These are phyloP conservation scores for Schizothorax lantsangensis DNA, from an alignment of 2,797 vertebrate species.

Conservation along the genomic window DNA sequence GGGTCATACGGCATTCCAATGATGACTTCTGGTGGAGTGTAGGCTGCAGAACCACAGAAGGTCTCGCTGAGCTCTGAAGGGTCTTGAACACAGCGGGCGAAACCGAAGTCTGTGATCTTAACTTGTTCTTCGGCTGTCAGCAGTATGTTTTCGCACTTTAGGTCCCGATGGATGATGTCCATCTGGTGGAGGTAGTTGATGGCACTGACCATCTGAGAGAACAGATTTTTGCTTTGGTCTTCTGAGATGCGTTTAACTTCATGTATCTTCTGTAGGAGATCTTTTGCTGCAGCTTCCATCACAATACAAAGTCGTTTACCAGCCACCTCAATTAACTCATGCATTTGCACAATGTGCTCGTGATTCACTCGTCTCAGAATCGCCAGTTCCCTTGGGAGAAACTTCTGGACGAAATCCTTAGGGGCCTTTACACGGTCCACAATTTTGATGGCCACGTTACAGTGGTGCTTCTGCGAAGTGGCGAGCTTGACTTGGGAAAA, in stretches of 20 bases:
- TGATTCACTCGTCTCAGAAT: conserved; percentile 75
- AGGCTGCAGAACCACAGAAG: conserved; percentile 80
- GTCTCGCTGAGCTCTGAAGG: conserved; percentile 75
- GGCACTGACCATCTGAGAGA: conserved; percentile 76
- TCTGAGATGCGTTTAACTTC: conserved; percentile 71
- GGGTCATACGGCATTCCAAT: conserved; percentile 78
- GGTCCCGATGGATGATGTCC: conserved; percentile 79
- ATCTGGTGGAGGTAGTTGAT: conserved; percentile 79
- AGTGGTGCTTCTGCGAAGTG: conserved; percentile 76
- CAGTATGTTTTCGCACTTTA: conserved; percentile 84
- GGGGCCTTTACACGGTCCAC: conserved; percentile 74
- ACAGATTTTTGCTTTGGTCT: conserved; percentile 71
- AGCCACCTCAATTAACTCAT: conserved; percentile 78
- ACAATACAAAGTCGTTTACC: conserved; percentile 79
- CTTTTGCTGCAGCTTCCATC: conserved; percentile 78
- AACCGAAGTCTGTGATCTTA: conserved; percentile 81
- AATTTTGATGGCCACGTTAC: conserved; percentile 80
- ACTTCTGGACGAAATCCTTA: conserved; percentile 72
- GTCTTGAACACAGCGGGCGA: conserved; percentile 72
- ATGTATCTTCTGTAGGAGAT: conserved; percentile 77
- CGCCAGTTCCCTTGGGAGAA: conserved; percentile 78
- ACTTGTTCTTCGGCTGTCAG: conserved; percentile 73
- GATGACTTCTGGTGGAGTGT: conserved; percentile 79
- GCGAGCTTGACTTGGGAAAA: conserved; percentile 82
- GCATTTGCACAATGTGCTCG: conserved; percentile 76